Percentiles rank a stretch among this genome's conserved stretches.
These are phyloP conservation scores for Nerophis lumbriciformis DNA, from an alignment of 2,113 vertebrate genomes.

Conservation along the genomic window DNA sequence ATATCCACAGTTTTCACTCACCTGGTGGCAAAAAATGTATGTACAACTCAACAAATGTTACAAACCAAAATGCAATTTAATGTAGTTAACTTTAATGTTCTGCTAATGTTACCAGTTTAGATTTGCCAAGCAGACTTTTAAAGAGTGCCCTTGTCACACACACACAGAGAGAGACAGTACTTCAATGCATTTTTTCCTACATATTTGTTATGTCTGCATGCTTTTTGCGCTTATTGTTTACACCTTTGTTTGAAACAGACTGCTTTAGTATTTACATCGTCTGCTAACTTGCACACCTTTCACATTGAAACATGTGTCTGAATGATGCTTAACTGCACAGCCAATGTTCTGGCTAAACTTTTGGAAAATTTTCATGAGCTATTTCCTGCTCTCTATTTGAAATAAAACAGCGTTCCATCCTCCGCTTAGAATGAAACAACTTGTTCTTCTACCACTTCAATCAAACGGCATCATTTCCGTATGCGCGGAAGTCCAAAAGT, in stretches of 20 bases:
- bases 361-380: slow-evolving; percentile 18
- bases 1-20: too few species aligned
- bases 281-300: neutral
- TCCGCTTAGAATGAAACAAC: neutral
- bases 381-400: slow-evolving; percentile 12
- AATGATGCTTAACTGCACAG: neutral
- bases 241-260: neutral
- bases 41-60: too few species aligned
- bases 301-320: neutral
- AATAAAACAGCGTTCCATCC: slow-evolving; percentile 1
- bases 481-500: neutral
- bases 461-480: slow-evolving; percentile 18
- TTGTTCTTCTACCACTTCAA: slow-evolving; percentile 1
- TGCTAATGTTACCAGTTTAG: too few species aligned
- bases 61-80: too few species aligned
- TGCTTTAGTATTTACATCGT: neutral
- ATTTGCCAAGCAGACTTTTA: too few species aligned
- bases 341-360: neutral
- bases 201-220: too few species aligned
- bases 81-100: too few species aligned
- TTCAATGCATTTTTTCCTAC: too few species aligned
- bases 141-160: too few species aligned
- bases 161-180: too few species aligned
- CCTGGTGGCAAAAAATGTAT: too few species aligned
- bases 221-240: too few species aligned